phyloP scores from a whole-genome alignment of 1,140 invertebrate genomes.

The Drosophila kanapiae region DNA sequence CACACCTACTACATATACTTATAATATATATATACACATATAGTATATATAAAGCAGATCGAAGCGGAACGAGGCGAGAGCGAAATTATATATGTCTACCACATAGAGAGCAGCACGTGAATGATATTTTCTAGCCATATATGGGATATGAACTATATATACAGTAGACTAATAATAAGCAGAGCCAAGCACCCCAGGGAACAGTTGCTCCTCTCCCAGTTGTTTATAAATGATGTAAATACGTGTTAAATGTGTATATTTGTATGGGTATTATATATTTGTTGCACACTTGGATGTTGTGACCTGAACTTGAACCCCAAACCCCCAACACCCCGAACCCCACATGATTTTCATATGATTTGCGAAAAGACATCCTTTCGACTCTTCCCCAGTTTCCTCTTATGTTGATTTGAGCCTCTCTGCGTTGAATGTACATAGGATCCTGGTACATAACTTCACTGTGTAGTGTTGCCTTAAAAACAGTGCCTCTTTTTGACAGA shows the following conservation, averaged over 20 bases:
- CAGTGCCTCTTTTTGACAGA: slow-evolving; percentile 85
- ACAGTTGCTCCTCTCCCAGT: slow-evolving; percentile 2
- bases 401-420: slow-evolving; percentile 4
- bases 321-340: not conserved
- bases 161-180: slow-evolving; percentile 16
- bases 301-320: not conserved
- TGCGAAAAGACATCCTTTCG: slow-evolving; percentile 61
- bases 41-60: slow-evolving; percentile 19
- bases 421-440: slow-evolving; percentile 43
- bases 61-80: slow-evolving; percentile 32
- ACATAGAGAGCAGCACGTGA: slow-evolving; percentile 29
- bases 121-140: slow-evolving; percentile 56
- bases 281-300: slow-evolving; percentile 35
- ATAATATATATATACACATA: not conserved
- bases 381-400: slow-evolving; percentile 41
- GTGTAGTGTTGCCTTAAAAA: slow-evolving; percentile 85
- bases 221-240: slow-evolving; percentile 24
- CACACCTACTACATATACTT: slow-evolving; percentile 34
- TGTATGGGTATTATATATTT: slow-evolving; percentile 16
- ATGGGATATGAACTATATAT: slow-evolving; percentile 10
- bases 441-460: slow-evolving; percentile 80
- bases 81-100: slow-evolving; percentile 39
- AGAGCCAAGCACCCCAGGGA: not conserved
- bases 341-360: slow-evolving; percentile 62
- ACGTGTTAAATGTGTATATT: slow-evolving; percentile 25